These are phyloP conservation scores for Cephus pygmeus DNA, from an alignment of 2,888 invertebrate genomes.

Conservation along the genomic window DNA sequence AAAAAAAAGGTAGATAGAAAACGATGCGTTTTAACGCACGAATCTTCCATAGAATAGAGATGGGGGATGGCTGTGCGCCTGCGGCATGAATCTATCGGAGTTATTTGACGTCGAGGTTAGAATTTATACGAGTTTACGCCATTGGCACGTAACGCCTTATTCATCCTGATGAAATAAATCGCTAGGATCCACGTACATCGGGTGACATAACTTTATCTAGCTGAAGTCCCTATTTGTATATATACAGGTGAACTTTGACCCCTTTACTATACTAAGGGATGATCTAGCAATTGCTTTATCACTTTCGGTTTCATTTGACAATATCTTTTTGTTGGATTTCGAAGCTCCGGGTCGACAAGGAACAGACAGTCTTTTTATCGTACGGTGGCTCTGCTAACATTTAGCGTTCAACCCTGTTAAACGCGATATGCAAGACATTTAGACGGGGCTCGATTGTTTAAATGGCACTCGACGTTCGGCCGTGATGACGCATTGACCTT, in stretches of 20 bases:
- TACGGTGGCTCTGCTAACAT: not conserved
- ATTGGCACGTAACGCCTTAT: not conserved
- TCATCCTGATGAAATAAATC: not conserved
- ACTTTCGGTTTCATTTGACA: not conserved
- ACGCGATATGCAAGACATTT: not conserved
- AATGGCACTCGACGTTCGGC: constrained; percentile 14
- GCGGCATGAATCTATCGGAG: constrained; percentile 1
- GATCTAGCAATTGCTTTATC: not conserved
- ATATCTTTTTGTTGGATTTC: not conserved
- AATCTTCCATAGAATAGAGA: not conserved
- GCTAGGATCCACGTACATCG: not conserved
- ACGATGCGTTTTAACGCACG: not conserved
- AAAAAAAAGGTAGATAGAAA: not conserved
- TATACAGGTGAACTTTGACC: not conserved
- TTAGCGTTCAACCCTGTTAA: not conserved
- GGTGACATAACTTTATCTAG: not conserved
- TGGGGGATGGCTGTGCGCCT: constrained; percentile 11
- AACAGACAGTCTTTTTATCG: not conserved
- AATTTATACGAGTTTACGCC: constrained; percentile 11
- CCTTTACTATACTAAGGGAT: not conserved
- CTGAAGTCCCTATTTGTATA: not conserved
- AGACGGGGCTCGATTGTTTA: constrained; percentile 11
- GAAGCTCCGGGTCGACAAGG: too few species aligned
- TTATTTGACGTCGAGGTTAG: constrained; percentile 6
- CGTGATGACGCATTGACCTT: constrained; percentile 35